A percentile compares a stretch with the other conserved stretches of the same genome.
Conservation (phyloP, 2,113 vertebrate species). For the Gallinago undulata region DNA sequence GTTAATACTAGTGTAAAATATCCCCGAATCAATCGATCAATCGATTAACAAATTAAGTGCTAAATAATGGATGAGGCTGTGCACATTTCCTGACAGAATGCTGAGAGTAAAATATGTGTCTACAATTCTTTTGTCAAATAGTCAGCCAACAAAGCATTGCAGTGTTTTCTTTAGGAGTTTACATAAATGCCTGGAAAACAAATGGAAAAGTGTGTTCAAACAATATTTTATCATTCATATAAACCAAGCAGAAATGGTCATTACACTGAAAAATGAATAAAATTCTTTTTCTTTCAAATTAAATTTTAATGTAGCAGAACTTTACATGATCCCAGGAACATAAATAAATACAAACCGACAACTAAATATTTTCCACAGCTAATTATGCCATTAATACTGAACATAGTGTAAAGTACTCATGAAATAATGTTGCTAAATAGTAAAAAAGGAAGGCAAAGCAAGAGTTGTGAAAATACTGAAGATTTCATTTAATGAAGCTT, state of each 20-base stretch:
- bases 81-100: slow-evolving; percentile 61
- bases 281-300: slow-evolving; percentile 75
- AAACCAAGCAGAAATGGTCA: slow-evolving; percentile 70
- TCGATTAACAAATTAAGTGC: slow-evolving; percentile 78
- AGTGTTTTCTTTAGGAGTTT: slow-evolving; percentile 70
- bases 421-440: slow-evolving; percentile 58
- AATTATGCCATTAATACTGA: slow-evolving; percentile 77
- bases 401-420: slow-evolving; percentile 52
- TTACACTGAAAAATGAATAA: slow-evolving; percentile 78
- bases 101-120: slow-evolving; percentile 73
- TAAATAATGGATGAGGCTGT: slow-evolving; percentile 70
- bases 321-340: slow-evolving; percentile 75
- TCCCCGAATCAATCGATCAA: slow-evolving; percentile 71
- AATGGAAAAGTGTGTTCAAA: slow-evolving; percentile 65
- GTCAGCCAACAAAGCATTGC: slow-evolving; percentile 65
- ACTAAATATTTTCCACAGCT: slow-evolving; percentile 74
- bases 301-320: slow-evolving; percentile 83
- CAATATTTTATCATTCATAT: slow-evolving; percentile 79
- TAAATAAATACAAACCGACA: slow-evolving; percentile 77
- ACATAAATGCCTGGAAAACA: slow-evolving; percentile 70
- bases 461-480: background rate
- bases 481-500: background rate
- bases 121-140: slow-evolving; percentile 72
- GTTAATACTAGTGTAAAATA: slow-evolving; percentile 63
- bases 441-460: background rate